phyloP scores from a whole-genome alignment of 2,113 vertebrate species.

The Tringa solitaria region DNA sequence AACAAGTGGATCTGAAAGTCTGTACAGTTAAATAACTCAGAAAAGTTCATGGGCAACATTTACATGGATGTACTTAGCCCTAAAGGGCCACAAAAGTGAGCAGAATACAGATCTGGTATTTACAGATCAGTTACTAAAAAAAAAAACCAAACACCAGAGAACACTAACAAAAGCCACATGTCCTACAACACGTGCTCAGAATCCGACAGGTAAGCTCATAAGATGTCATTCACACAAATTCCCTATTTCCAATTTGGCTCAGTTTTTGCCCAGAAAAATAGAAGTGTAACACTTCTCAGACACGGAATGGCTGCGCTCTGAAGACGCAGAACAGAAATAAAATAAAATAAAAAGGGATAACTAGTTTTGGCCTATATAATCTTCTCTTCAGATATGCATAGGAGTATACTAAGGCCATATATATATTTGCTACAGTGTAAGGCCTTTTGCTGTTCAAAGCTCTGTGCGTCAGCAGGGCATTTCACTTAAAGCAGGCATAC shows the following conservation, averaged over 20 bases:
- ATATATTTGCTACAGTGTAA: constrained; percentile 24
- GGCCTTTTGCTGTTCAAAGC: constrained; percentile 42
- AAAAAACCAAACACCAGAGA: neutral
- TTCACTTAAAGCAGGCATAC: neutral
- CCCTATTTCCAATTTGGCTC: neutral
- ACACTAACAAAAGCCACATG: neutral
- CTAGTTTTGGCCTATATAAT: constrained; percentile 15
- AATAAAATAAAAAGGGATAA: neutral
- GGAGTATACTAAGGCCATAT: constrained; percentile 45
- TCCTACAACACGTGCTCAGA: neutral
- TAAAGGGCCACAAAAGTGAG: neutral
- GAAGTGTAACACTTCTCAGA: neutral
- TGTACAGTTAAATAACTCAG: constrained; percentile 6
- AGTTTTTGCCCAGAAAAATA: constrained; percentile 28
- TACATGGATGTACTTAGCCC: neutral
- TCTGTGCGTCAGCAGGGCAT: neutral
- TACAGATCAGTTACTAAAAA: constrained; percentile 2
- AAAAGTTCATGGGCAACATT: neutral
- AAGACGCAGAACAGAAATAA: neutral
- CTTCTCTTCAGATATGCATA: constrained; percentile 59
- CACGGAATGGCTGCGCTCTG: neutral
- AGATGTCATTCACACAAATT: neutral
- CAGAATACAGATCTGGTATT: neutral
- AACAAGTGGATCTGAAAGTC: neutral
- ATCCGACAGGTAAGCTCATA: neutral